Percentiles rank a stretch among this genome's conserved stretches.
phyloP scores from a whole-genome alignment of 1,140 invertebrate species.

The Adelges cooleyi region DNA sequence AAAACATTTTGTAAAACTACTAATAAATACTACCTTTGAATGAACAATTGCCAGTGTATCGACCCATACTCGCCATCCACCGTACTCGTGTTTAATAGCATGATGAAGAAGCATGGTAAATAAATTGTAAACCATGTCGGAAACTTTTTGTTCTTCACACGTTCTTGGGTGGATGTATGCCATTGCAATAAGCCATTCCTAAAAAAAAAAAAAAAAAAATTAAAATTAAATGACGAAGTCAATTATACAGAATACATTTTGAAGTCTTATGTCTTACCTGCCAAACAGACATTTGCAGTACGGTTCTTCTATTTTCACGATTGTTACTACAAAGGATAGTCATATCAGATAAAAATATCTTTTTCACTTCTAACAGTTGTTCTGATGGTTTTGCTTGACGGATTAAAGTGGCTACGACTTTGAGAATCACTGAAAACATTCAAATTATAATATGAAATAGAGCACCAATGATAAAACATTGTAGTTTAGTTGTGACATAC shows the following conservation, averaged over 20 bases:
- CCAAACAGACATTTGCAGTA: slow-evolving; percentile 99
- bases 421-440: slow-evolving; percentile 74
- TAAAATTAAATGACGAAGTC: neutral
- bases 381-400: slow-evolving; percentile 90
- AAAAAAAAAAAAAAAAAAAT: slow-evolving; percentile 32
- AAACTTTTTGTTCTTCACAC: slow-evolving; percentile 89
- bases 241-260: neutral
- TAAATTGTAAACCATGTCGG: slow-evolving; percentile 94
- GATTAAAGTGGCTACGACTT: slow-evolving; percentile 94
- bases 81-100: slow-evolving; percentile 98
- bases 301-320: slow-evolving; percentile 88
- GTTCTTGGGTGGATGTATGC: slow-evolving; percentile 95
- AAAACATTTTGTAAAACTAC: neutral
- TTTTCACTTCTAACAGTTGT: slow-evolving; percentile 85
- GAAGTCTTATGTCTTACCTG: slow-evolving; percentile 53
- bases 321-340: slow-evolving; percentile 94
- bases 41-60: slow-evolving; percentile 98
- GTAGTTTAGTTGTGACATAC: slow-evolving; percentile 49
- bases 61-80: slow-evolving; percentile 99
- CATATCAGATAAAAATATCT: slow-evolving; percentile 93
- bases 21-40: slow-evolving; percentile 66
- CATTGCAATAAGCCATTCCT: slow-evolving; percentile 97
- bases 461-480: neutral
- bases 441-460: neutral
- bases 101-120: slow-evolving; percentile 97